A percentile compares a stretch with the other conserved stretches of the same genome.
phyloP scores from a whole-genome alignment of 1,140 invertebrate species.

The Zophobas morio region DNA sequence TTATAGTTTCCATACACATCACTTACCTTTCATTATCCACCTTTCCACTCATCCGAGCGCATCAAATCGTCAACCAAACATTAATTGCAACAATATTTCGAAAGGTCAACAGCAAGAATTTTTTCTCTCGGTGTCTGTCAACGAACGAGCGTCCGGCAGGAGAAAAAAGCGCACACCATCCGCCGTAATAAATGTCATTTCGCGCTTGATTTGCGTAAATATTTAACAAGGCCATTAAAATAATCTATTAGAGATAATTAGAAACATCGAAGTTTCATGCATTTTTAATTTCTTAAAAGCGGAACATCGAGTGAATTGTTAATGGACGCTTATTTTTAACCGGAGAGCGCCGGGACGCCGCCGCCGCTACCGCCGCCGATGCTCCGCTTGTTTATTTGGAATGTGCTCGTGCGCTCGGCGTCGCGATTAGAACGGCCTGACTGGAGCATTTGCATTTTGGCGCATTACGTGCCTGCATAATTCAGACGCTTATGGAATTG shows the following conservation, averaged over 20 bases:
- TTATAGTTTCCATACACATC: background rate
- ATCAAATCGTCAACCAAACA: background rate
- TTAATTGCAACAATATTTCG: background rate
- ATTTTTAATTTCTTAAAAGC: constrained; percentile 62
- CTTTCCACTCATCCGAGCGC: too few relatives aligned
- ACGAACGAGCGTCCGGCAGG: background rate
- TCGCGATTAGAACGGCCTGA: constrained; percentile 49
- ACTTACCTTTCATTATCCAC: background rate
- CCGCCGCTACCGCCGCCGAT: constrained; percentile 7
- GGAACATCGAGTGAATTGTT: constrained; percentile 57
- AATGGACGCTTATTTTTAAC: constrained; percentile 59
- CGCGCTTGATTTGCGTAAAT: constrained; percentile 52
- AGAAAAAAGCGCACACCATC: constrained; percentile 7
- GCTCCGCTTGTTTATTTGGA: constrained; percentile 50
- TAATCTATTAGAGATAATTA: constrained; percentile 60
- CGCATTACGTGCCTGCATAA: constrained; percentile 55
- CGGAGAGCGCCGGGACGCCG: constrained; percentile 35
- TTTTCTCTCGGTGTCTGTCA: constrained; percentile 11
- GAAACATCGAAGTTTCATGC: constrained; percentile 61
- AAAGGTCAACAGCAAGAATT: background rate
- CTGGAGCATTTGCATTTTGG: constrained; percentile 52
- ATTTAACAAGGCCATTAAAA: constrained; percentile 60
- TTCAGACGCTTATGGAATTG: constrained; percentile 53
- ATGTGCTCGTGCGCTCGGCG: constrained; percentile 45
- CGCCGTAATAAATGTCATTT: constrained; percentile 43